These are phyloP conservation scores for Temnothorax unifasciatus DNA, from an alignment of 2,888 invertebrate species.

Conservation along the genomic window DNA sequence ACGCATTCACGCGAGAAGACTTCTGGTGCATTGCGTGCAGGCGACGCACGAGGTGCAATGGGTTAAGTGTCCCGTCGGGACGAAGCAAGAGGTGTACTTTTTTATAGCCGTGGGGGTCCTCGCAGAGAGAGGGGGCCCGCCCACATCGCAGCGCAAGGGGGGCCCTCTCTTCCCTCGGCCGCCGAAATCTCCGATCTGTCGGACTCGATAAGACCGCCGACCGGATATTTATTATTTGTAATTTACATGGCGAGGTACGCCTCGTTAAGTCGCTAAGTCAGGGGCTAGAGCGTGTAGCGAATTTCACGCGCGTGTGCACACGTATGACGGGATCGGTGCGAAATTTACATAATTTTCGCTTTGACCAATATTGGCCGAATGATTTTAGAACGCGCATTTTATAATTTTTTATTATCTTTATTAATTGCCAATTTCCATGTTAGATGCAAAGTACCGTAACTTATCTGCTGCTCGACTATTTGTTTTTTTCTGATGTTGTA, in stretches of 20 bases:
- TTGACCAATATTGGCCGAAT: not conserved
- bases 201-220: constrained; percentile 78
- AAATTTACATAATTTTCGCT: constrained; percentile 31
- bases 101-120: constrained; percentile 77
- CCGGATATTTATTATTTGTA: constrained; percentile 83
- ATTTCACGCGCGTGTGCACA: constrained; percentile 39
- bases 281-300: constrained; percentile 53
- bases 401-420: not conserved
- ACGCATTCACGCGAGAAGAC: constrained; percentile 30
- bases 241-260: constrained; percentile 78
- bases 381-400: not conserved
- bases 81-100: constrained; percentile 42
- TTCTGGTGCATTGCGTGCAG: constrained; percentile 40
- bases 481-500: not conserved
- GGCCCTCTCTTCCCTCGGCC: constrained; percentile 60
- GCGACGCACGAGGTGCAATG: constrained; percentile 44
- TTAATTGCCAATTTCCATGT: not conserved
- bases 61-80: constrained; percentile 42
- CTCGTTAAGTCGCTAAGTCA: constrained; percentile 70
- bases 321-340: constrained; percentile 3
- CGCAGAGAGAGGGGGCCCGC: constrained; percentile 84
- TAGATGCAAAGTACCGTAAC: no score
- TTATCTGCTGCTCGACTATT: not conserved
- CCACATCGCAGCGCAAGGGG: constrained; percentile 77
- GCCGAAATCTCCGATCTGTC: constrained; percentile 78